phyloP scores from a whole-genome alignment of 1,140 invertebrate species.

The Lineus longissimus region DNA sequence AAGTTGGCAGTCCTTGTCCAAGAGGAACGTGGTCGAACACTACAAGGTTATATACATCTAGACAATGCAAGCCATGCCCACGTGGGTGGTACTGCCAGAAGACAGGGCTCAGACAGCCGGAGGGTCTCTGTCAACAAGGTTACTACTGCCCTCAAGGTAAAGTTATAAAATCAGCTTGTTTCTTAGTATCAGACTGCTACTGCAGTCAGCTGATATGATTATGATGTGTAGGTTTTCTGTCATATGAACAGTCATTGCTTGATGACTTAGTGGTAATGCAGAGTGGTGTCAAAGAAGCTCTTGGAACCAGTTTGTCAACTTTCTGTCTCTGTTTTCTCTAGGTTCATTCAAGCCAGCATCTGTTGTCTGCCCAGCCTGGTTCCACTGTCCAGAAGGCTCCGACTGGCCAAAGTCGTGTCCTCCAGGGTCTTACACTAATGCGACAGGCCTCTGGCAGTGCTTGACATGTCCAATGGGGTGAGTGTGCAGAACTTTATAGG shows the following conservation, averaged over 20 bases:
- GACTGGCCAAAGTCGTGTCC: constrained; percentile 37
- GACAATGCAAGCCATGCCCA: constrained; percentile 40
- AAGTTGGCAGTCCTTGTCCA: no score
- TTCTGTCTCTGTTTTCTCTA: no score
- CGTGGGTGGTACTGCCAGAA: constrained; percentile 42
- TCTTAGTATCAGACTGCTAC: no score
- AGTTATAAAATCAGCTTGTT: no score
- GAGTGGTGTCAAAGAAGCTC: no score
- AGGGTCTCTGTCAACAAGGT: constrained; percentile 40
- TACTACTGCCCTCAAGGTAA: constrained; percentile 40
- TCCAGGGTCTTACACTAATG: constrained; percentile 40
- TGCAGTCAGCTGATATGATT: no score
- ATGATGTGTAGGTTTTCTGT: no score
- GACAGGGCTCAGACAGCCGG: constrained; percentile 37
- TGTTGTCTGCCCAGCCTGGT: constrained; percentile 37
- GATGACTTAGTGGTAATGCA: no score
- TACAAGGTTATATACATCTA: constrained; percentile 27
- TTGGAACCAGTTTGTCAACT: no score
- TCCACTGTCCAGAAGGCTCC: constrained; percentile 41
- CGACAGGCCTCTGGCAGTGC: constrained; percentile 36
- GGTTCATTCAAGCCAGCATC: constrained; percentile 27
- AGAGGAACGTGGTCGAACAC: constrained; percentile 47
- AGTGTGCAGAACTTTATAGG: constrained; percentile 14
- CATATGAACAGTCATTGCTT: no score
- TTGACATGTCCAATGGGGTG: constrained; percentile 43